Evolutionary conservation across 2,888 invertebrate genomes (phyloP).

Genomic region (Leptinotarsa haldemani): DNA sequence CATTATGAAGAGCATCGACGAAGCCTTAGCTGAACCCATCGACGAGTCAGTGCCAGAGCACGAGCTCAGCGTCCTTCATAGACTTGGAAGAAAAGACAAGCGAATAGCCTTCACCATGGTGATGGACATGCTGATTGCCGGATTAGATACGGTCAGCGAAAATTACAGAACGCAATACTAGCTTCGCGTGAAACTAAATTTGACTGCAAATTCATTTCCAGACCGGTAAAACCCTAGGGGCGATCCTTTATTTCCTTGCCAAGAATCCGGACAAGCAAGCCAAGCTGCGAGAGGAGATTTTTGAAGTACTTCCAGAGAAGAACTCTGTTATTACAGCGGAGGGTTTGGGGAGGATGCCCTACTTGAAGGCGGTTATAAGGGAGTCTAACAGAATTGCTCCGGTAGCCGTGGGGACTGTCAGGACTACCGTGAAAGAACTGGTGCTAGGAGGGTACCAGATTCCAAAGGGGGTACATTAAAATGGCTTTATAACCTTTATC

Average conservation of each 20-base stretch:
- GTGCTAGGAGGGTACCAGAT: constrained; percentile 39
- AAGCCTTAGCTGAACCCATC: constrained; percentile 52
- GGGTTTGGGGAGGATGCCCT: constrained; percentile 62
- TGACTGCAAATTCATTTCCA: constrained; percentile 47
- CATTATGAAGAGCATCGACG: constrained; percentile 25
- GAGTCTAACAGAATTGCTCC: constrained; percentile 69
- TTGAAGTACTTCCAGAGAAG: constrained; percentile 52
- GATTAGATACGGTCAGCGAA: constrained; percentile 76
- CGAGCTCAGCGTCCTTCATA: constrained; percentile 66
- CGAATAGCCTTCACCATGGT: constrained; percentile 74
- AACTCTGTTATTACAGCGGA: constrained; percentile 61
- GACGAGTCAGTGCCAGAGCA: constrained; percentile 57
- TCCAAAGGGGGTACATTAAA: constrained; percentile 60
- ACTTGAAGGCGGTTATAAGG: constrained; percentile 74
- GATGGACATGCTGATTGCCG: constrained; percentile 77
- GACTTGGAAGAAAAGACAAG: neutral
- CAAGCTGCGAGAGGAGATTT: constrained; percentile 63
- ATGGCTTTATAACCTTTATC: no score
- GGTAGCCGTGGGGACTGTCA: constrained; percentile 51
- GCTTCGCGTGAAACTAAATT: neutral
- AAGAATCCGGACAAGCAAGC: constrained; percentile 64
- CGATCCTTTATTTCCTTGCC: constrained; percentile 65
- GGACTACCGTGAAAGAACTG: constrained; percentile 49
- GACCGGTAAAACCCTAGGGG: constrained; percentile 66
- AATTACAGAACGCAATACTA: neutral